Evolutionary conservation across 1,140 invertebrate genomes (phyloP).

Genomic region (Choristoneura fumiferana): DNA sequence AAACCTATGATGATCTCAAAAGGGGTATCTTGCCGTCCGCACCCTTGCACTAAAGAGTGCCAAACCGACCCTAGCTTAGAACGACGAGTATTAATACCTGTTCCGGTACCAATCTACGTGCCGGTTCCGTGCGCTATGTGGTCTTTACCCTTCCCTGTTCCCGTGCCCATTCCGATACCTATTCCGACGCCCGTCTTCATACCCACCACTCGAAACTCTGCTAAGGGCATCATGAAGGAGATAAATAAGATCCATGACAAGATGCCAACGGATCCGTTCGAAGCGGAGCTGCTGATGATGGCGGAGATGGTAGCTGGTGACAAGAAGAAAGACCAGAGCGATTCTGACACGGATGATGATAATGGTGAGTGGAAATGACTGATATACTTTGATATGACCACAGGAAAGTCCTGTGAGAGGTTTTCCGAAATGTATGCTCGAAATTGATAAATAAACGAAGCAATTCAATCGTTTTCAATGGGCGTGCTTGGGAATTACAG

Average conservation of each 20-base stretch:
- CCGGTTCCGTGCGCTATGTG: conserved; percentile 94
- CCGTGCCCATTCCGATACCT: conserved; percentile 91
- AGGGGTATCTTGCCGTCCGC: conserved; percentile 85
- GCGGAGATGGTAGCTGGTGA: conserved; percentile 94
- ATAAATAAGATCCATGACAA: conserved; percentile 94
- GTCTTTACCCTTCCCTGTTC: conserved; percentile 89
- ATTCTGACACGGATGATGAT: conserved; percentile 87
- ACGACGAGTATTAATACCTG: conserved; percentile 84
- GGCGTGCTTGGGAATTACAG: too few species aligned
- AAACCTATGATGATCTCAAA: conserved; percentile 87
- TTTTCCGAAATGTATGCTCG: too few species aligned
- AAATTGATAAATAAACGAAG: neutral
- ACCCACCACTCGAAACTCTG: conserved; percentile 91
- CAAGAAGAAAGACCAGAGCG: conserved; percentile 86
- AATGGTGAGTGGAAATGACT: conserved; percentile 55
- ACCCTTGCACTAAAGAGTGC: conserved; percentile 82
- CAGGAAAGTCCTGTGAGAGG: too few species aligned
- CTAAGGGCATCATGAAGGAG: conserved; percentile 90
- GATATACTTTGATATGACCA: neutral
- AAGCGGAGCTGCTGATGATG: conserved; percentile 96
- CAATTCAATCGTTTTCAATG: too few species aligned
- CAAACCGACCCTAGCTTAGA: conserved; percentile 82
- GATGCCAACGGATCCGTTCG: conserved; percentile 93
- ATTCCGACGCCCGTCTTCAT: conserved; percentile 95
- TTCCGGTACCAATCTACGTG: conserved; percentile 94